Conservation (phyloP, 1,140 invertebrate genomes). For the Diachasmimorpha longicaudata region DNA sequence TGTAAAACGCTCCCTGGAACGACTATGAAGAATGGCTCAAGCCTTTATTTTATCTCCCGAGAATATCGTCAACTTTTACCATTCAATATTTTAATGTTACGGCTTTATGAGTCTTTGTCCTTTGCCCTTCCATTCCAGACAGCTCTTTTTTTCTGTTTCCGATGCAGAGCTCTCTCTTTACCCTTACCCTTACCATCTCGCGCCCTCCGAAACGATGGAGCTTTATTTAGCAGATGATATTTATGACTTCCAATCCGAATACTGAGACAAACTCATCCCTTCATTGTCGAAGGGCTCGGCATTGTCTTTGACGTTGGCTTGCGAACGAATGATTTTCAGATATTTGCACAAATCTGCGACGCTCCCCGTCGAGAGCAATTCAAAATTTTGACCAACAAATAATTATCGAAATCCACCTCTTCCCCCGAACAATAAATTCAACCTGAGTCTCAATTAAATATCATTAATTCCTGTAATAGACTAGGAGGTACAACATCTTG, state of each 20-base stretch:
- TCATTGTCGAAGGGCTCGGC: neutral
- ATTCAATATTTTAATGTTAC: slow-evolving; percentile 55
- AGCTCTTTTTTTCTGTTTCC: slow-evolving; percentile 1
- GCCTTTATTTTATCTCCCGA: neutral
- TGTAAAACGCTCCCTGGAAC: neutral
- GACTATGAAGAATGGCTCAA: neutral
- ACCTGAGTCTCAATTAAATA: neutral
- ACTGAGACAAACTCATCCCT: slow-evolving; percentile 11
- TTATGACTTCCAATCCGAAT: slow-evolving; percentile 56
- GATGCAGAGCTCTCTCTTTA: neutral
- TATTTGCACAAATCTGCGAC: neutral
- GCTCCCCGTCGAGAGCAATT: neutral
- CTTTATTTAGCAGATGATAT: slow-evolving; percentile 62
- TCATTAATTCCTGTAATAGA: neutral
- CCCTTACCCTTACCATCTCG: neutral
- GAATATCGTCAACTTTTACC: slow-evolving; percentile 16
- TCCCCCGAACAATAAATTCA: too few species aligned
- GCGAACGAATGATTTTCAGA: neutral
- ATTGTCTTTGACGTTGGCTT: neutral
- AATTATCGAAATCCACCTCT: too few species aligned
- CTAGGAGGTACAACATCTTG: neutral
- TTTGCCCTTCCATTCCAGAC: slow-evolving; percentile 1
- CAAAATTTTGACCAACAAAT: too few species aligned
- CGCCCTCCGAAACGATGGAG: slow-evolving; percentile 44
- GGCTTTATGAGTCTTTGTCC: slow-evolving; percentile 54